Percentiles rank a stretch among this genome's conserved stretches.
phyloP scores from a whole-genome alignment of 1,140 invertebrate species.

The Ooceraea biroi region DNA sequence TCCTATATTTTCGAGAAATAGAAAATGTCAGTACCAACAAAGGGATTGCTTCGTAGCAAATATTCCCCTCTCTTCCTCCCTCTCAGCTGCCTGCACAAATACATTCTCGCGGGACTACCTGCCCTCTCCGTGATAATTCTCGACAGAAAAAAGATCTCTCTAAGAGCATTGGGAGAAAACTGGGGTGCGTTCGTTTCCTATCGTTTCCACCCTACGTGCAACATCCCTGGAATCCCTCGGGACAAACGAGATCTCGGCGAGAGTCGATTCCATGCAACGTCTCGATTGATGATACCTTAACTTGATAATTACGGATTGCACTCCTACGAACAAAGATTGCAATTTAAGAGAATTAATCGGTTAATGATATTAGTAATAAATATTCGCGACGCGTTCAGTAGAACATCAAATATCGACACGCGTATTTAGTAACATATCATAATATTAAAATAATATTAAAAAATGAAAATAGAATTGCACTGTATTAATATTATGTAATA shows the following conservation, averaged over 20 bases:
- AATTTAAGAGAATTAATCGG: neutral
- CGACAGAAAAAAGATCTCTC: slow-evolving; percentile 38
- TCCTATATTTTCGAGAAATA: slow-evolving; percentile 36
- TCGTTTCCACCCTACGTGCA: slow-evolving; percentile 13
- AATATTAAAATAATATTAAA: no score
- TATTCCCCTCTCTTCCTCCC: no score
- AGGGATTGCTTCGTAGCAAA: slow-evolving; percentile 1
- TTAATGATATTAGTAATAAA: neutral
- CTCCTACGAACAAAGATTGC: neutral
- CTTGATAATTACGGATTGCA: slow-evolving; percentile 29
- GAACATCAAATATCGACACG: neutral
- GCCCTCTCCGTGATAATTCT: slow-evolving; percentile 31
- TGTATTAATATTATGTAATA: no score
- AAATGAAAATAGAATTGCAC: no score
- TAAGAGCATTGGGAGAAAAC: slow-evolving; percentile 31
- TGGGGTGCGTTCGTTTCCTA: slow-evolving; percentile 25
- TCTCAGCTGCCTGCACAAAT: neutral
- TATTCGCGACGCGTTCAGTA: neutral
- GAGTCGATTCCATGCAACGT: slow-evolving; percentile 72
- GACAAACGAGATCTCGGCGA: slow-evolving; percentile 25
- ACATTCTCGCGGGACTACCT: neutral
- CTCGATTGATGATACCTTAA: slow-evolving; percentile 14
- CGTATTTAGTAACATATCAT: neutral
- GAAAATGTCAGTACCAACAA: slow-evolving; percentile 21
- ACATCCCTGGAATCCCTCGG: slow-evolving; percentile 42